Percentiles rank a stretch among this genome's conserved stretches.
Conservation (phyloP, 2,797 vertebrate genomes). For the Sebastes taczanowskii region DNA sequence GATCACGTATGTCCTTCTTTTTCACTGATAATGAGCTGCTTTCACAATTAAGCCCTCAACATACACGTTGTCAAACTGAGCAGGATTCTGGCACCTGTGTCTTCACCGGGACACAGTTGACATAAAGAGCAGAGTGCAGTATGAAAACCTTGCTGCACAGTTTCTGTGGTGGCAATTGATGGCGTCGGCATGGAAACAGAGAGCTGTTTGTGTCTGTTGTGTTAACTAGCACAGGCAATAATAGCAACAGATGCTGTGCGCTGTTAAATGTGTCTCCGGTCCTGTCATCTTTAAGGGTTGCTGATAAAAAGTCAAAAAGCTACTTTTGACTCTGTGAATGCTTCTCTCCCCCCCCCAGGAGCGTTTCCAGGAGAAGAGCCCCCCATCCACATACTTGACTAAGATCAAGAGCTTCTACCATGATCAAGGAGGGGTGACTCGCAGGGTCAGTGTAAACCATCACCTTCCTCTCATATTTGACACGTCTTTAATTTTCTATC, state of each 20-base stretch:
- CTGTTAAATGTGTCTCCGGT: background rate
- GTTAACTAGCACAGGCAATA: constrained; percentile 1
- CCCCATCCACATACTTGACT: constrained; percentile 90
- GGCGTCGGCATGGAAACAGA: constrained; percentile 66
- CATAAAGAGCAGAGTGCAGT: background rate
- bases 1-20: constrained; percentile 85
- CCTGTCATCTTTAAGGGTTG: background rate
- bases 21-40: background rate
- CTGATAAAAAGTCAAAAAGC: background rate
- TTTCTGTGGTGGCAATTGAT: constrained; percentile 39
- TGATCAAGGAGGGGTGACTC: constrained; percentile 90
- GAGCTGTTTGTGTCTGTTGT: constrained; percentile 29
- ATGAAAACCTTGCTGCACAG: constrained; percentile 7
- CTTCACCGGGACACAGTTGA: constrained; percentile 1
- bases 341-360: constrained; percentile 80
- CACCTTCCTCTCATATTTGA: background rate
- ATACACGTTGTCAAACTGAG: background rate
- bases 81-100: background rate
- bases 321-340: background rate
- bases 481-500: background rate
- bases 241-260: background rate
- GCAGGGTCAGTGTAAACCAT: constrained; percentile 83
- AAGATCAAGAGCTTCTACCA: constrained; percentile 94
- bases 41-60: background rate
- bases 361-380: constrained; percentile 97